phyloP scores from a whole-genome alignment of 2,113 vertebrate species.

The Thermophis baileyi region DNA sequence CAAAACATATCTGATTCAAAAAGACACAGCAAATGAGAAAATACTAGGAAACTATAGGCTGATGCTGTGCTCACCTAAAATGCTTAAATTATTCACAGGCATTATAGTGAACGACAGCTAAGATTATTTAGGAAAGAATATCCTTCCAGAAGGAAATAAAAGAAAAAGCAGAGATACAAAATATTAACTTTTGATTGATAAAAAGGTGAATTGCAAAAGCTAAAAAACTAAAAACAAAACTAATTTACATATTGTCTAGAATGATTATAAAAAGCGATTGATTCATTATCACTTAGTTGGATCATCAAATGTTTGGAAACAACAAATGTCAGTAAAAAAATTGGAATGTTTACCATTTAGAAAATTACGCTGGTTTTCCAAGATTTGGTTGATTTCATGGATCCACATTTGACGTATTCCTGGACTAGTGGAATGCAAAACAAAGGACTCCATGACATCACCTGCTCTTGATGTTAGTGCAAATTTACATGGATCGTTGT shows the following conservation, averaged over 20 bases:
- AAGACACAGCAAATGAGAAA: not conserved
- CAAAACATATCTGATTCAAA: not conserved
- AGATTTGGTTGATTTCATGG: constrained; percentile 95
- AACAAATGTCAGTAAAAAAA: not conserved
- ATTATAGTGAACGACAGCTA: too few relatives aligned
- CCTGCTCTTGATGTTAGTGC: constrained; percentile 90
- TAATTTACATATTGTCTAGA: too few relatives aligned
- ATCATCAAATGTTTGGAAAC: not conserved
- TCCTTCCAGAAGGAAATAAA: too few relatives aligned
- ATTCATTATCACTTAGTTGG: not conserved
- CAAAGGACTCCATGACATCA: constrained; percentile 81
- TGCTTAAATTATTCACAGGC: not conserved
- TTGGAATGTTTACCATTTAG: constrained; percentile 86
- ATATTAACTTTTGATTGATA: too few relatives aligned
- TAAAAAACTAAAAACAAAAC: too few relatives aligned
- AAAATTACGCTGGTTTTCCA: constrained; percentile 98
- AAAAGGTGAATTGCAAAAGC: too few relatives aligned
- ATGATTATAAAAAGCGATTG: not conserved
- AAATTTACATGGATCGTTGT: constrained; percentile 94
- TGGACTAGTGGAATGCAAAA: constrained; percentile 86
- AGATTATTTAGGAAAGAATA: too few relatives aligned
- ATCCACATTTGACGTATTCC: constrained; percentile 89
- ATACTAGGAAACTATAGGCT: not conserved
- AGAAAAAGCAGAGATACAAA: too few relatives aligned
- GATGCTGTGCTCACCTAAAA: not conserved